Evolutionary conservation across 2,113 vertebrate species (phyloP).

Genomic region (Rousettus leschenaultii): DNA sequence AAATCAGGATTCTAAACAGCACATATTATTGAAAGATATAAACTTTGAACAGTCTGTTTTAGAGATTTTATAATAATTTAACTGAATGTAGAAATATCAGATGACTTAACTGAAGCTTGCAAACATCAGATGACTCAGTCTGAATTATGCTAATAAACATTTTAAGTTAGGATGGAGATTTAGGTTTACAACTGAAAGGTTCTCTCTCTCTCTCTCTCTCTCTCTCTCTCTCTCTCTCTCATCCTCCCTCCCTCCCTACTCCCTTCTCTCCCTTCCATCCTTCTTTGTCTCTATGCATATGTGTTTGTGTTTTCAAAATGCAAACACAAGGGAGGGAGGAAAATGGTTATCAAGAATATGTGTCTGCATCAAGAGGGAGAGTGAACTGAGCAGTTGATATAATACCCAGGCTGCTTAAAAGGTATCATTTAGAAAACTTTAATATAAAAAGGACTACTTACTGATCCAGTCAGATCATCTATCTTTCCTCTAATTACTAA

Average conservation of each 20-base stretch:
- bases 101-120: background rate
- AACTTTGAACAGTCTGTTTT: background rate
- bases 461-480: background rate
- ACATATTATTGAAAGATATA: background rate
- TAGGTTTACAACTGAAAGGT: background rate
- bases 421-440: background rate
- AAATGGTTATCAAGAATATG: background rate
- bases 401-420: background rate
- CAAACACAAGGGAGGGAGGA: background rate
- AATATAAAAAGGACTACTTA: background rate
- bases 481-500: background rate
- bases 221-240: background rate
- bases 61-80: background rate
- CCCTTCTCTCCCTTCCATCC: background rate
- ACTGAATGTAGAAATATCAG: background rate
- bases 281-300: background rate
- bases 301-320: background rate
- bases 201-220: background rate
- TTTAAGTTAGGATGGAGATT: background rate
- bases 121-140: background rate
- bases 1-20: background rate
- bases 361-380: background rate
- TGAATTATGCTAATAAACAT: background rate
- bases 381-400: background rate
- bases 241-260: no score